Base-by-base conservation (phyloP, 1,140 invertebrate species). In the Drosophila seguyi region DNA sequence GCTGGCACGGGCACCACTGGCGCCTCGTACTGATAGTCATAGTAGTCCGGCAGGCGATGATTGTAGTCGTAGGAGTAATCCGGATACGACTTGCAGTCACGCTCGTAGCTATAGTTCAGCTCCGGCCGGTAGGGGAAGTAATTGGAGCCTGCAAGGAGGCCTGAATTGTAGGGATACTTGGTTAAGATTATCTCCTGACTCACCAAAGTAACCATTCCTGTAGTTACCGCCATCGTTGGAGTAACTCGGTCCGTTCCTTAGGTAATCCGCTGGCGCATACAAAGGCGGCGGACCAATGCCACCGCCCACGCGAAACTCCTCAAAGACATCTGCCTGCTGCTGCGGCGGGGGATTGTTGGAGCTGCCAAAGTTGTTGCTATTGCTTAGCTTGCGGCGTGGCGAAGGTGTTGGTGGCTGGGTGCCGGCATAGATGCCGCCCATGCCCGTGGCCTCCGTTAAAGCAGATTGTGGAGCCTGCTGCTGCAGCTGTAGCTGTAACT, bases 311-410 rank as follows among this genome's bases (percentile, higher is more conserved):
- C 84, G 88, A 36, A 92, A 92, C 48, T 84, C 82, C 56, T 91
- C 73, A 57, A 88, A 92, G 27, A 39, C 75, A 39, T 73, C 68
- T 22, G 44, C 60, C 25, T 53, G 59, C 27, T 18, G 47, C n/a
- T n/a, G n/a, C n/a, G 5, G 47, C 0, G 0, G 52, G 0, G 52
- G 29, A 31, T 63, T 61, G n/a, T 22, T 45, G 13, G 42, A 18
- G 27, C 66, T 82, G 31, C 42, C 68, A 36, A 86, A 92, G 39
- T 82, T 91, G 42, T 85, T 92, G 18, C 95, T 95, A 36, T 94
- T 95, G 69, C 95, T 96, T 20, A 94, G 95, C 91, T 96, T 96
- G 57, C 95, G 94, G 38, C 96, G 92, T 1, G 96, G 96, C 36
- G 95, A 95, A 0, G 96, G 95, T 16, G 96, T 95, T n/a, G 95